These are phyloP conservation scores for Xenopus laevis DNA, from an alignment of 2,113 vertebrate species.

Conservation along the genomic window DNA sequence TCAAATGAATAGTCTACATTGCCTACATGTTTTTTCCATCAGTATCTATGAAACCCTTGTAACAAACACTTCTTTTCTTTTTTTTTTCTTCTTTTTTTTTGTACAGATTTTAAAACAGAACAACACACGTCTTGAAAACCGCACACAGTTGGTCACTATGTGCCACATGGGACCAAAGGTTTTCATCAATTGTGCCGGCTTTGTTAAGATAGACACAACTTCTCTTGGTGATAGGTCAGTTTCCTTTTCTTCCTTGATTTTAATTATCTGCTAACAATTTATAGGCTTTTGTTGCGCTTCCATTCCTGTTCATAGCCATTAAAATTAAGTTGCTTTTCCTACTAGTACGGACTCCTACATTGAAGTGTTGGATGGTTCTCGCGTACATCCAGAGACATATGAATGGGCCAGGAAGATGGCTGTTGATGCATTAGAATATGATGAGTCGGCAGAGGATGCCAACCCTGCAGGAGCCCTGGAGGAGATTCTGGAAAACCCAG, in stretches of 20 bases:
- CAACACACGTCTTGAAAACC: constrained; percentile 94
- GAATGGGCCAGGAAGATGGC: constrained; percentile 99
- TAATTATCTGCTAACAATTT: no score
- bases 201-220: constrained; percentile 96
- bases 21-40: no score
- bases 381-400: constrained; percentile 96
- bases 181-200: constrained; percentile 97
- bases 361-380: constrained; percentile 93
- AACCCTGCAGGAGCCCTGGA: constrained; percentile 95
- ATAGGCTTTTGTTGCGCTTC: not conserved
- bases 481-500: constrained; percentile 95
- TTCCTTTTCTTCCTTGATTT: not conserved
- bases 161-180: constrained; percentile 99
- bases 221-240: constrained; percentile 93
- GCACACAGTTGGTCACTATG: constrained; percentile 97
- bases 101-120: constrained; percentile 93
- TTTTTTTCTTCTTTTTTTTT: not conserved
- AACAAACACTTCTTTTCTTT: no score
- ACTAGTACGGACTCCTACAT: constrained; percentile 96
- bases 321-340: not conserved
- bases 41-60: no score
- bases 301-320: not conserved
- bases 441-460: constrained; percentile 95
- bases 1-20: no score
- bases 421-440: constrained; percentile 92